These are phyloP conservation scores for Dicerorhinus sumatrensis DNA, from an alignment of 2,113 vertebrate species.

Conservation along the genomic window DNA sequence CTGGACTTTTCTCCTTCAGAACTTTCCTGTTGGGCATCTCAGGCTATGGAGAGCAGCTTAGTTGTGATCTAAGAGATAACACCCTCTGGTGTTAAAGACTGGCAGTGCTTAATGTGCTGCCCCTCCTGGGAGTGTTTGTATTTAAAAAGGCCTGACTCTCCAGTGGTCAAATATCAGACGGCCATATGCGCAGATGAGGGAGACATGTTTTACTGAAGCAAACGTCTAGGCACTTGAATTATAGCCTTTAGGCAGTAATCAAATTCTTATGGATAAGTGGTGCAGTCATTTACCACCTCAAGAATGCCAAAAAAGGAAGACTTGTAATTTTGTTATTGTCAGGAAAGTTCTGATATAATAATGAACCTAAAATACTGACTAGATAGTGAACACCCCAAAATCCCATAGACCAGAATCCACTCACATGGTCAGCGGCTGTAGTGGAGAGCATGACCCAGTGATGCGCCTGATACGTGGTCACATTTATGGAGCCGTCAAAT, in stretches of 20 bases:
- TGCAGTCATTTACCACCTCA: not conserved
- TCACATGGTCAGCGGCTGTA: not conserved
- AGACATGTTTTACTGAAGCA: not conserved
- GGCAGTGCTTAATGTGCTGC: not conserved
- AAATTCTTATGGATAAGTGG: not conserved
- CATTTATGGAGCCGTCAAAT: not conserved
- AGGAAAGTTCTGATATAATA: constrained; percentile 23
- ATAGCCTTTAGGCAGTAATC: not conserved
- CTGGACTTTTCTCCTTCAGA: not conserved
- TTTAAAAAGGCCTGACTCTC: not conserved
- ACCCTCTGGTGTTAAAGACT: not conserved
- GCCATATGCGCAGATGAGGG: not conserved
- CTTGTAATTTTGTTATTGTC: not conserved
- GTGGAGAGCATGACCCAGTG: not conserved
- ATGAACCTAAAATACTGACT: not conserved
- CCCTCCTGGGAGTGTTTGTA: not conserved
- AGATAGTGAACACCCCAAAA: not conserved
- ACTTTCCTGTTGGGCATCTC: not conserved
- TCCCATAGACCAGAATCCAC: not conserved
- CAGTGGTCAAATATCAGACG: not conserved
- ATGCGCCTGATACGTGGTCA: not conserved
- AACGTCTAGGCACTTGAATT: not conserved
- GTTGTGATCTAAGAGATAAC: not conserved
- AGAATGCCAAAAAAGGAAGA: not conserved
- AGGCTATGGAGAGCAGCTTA: not conserved